Conservation (phyloP, 2,797 vertebrate species). For the Crax fasciolata region DNA sequence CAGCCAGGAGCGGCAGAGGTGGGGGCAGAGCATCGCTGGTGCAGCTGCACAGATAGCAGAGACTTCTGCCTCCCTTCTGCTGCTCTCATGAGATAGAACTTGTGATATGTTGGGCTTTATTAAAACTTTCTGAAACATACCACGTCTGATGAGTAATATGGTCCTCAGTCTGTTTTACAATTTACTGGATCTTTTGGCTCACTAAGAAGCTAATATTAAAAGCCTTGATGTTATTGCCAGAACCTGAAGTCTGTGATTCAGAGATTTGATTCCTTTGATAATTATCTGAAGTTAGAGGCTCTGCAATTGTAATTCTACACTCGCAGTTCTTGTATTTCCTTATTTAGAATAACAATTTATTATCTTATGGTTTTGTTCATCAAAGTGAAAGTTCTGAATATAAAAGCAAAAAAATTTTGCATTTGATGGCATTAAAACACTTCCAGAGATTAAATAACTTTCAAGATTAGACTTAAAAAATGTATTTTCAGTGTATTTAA, state of each 20-base stretch:
- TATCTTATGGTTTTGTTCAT: neutral
- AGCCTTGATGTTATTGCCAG: neutral
- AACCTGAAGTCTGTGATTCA: neutral
- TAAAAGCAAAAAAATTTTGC: neutral
- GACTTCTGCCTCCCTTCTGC: neutral
- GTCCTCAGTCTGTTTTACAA: neutral
- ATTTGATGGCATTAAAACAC: neutral
- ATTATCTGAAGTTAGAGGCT: neutral
- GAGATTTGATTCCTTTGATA: neutral
- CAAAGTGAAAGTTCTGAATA: neutral
- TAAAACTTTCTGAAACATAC: too few relatives aligned
- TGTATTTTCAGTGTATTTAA: neutral
- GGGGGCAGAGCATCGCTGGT: neutral
- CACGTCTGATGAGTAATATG: neutral
- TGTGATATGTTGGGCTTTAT: neutral
- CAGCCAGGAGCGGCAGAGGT: fast-evolving
- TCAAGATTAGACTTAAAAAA: neutral
- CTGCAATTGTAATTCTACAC: neutral
- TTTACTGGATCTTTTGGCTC: neutral
- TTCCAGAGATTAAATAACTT: neutral
- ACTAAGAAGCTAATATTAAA: neutral
- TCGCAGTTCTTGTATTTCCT: neutral
- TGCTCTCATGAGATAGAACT: fast-evolving
- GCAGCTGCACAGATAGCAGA: neutral
- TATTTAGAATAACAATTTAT: neutral